Conservation (phyloP, 2,113 vertebrate genomes). For the Gasterosteus nipponicus region DNA sequence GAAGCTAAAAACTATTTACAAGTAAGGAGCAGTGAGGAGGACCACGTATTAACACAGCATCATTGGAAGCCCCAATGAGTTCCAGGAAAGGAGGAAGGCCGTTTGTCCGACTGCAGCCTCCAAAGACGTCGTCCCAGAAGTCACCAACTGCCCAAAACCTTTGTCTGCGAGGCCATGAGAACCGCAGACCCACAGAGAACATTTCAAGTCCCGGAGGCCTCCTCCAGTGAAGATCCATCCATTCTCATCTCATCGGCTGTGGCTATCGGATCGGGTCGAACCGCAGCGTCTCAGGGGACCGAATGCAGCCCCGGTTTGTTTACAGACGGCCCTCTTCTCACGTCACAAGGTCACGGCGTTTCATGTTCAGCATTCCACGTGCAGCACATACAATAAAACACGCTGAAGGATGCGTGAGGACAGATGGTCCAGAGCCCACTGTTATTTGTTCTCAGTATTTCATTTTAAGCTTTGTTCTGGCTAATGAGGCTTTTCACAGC, state of each 20-base stretch:
- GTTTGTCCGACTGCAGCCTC: slow-evolving; percentile 3
- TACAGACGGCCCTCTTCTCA: slow-evolving; percentile 56
- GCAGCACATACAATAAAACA: slow-evolving; percentile 60
- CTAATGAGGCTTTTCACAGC: slow-evolving; percentile 3
- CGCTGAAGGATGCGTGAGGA: slow-evolving; percentile 50
- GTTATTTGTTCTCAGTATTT: slow-evolving; percentile 25
- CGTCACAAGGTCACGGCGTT: slow-evolving; percentile 67
- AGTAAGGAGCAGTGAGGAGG: background rate
- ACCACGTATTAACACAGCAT: too few species aligned
- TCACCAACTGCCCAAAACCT: slow-evolving; percentile 55
- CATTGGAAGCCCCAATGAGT: background rate
- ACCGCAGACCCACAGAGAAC: slow-evolving; percentile 50
- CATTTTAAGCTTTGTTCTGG: slow-evolving; percentile 10
- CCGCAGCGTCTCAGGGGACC: slow-evolving; percentile 40
- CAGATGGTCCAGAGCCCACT: slow-evolving; percentile 37
- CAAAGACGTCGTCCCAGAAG: slow-evolving; percentile 47
- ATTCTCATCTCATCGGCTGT: slow-evolving; percentile 42
- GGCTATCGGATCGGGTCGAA: slow-evolving; percentile 36
- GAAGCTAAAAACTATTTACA: background rate
- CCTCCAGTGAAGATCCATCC: slow-evolving; percentile 52
- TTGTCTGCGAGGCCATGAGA: slow-evolving; percentile 73
- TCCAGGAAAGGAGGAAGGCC: background rate
- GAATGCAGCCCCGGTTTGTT: slow-evolving; percentile 61
- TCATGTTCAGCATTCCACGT: slow-evolving; percentile 64
- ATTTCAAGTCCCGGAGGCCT: slow-evolving; percentile 47